Conservation (phyloP, 2,797 vertebrate species). For the Eulemur rubriventer region DNA sequence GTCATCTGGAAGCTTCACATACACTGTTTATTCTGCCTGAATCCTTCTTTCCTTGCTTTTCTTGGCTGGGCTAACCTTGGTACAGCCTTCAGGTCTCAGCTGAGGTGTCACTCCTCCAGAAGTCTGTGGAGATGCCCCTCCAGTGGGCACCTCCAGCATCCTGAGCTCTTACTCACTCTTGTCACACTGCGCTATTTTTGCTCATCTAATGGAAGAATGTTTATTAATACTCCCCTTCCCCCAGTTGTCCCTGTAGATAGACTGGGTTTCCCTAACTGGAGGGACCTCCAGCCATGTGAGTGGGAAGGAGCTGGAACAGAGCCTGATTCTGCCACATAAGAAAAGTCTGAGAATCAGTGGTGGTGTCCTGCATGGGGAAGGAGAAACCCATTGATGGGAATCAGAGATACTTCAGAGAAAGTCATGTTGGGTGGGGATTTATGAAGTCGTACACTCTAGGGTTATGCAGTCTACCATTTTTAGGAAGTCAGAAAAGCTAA, state of each 20-base stretch:
- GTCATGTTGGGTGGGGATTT: background rate
- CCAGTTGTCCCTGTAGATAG: background rate
- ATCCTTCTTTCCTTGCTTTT: background rate
- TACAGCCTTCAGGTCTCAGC: background rate
- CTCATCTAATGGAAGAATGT: background rate
- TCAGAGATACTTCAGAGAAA: background rate
- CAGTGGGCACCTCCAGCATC: too few relatives aligned
- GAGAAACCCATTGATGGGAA: background rate
- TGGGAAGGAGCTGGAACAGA: background rate
- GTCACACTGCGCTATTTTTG: background rate
- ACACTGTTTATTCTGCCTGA: background rate
- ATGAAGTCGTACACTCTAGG: background rate
- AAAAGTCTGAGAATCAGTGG: background rate
- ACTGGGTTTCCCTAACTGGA: background rate
- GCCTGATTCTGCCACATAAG: background rate
- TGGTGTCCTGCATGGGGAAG: background rate
- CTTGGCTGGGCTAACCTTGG: background rate
- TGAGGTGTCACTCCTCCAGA: background rate
- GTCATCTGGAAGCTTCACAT: background rate
- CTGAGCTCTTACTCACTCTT: too few relatives aligned
- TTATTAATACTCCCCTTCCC: background rate
- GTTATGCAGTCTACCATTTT: background rate
- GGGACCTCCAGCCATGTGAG: background rate
- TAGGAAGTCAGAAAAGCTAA: background rate
- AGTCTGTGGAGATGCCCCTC: background rate